Base-by-base conservation (phyloP, 2,113 vertebrate species). In the Malaclemys terrapin region DNA sequence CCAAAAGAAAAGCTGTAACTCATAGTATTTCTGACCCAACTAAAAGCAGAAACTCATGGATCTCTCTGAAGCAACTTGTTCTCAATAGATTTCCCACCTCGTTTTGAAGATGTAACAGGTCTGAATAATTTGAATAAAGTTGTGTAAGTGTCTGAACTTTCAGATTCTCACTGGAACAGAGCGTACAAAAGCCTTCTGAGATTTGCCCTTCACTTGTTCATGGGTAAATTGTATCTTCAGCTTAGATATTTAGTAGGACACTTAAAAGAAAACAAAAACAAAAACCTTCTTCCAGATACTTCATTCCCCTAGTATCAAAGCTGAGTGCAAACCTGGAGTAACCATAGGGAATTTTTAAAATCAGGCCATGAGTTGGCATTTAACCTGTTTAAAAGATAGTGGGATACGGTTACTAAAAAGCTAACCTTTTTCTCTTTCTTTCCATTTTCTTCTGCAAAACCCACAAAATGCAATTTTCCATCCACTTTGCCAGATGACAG, bases 61-160 rank as follows among this genome's bases (percentile, higher is more conserved):
- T 20, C 80, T 47, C 24, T 9, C 1, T 8, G 47, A 9, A 79
- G 10, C 0, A 1, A 72, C 53, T 49, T 50, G 42, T 16, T 80
- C 42, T 85, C 38, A 5, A 13, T 14, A 62, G 2, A 25, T 82
- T 29, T 45, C 82, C 76, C 49, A 85, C 6, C 49, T 89, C 69
- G 22, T 31, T n/a, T 3, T 0, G 6, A 69, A 19, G 13, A 10
- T 24, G 76, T 13, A 14, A 12, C 20, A 69, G 35, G 49, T 45
- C 4, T 8, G 10, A 3, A 53, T 4, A 45, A 54, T 1, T 8
- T 75, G 69, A 78, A 9, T 53, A 83, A 91, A 38, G 8, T 1
- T 24, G 78, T 4, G 6, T 45, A 57, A 3, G 4, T 24, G 57
- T 53, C 45, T 24, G 49, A 94, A 89, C 79, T 82, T 27, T 42